Evolutionary conservation across 1,140 invertebrate genomes (phyloP).

Genomic region (Drosophila bocqueti): DNA sequence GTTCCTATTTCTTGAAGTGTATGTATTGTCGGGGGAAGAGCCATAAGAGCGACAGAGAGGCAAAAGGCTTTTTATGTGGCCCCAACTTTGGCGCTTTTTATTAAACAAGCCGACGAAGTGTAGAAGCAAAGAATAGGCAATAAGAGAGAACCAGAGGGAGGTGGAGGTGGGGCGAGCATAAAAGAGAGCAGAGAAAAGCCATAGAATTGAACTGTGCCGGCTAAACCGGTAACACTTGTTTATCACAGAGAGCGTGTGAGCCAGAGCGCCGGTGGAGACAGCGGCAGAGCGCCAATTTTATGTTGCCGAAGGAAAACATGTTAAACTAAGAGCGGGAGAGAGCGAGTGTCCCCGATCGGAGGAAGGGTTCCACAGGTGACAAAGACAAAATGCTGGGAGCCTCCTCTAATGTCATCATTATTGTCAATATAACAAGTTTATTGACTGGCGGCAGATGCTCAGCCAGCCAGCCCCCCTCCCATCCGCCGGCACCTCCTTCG

Average conservation of each 20-base stretch:
- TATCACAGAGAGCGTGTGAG: conserved; percentile 40
- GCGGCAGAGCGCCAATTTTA: conserved; percentile 9
- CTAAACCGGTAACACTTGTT: conserved; percentile 83
- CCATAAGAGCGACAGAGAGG: conserved; percentile 5
- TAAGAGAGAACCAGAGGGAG: not conserved
- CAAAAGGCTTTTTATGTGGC: conserved; percentile 65
- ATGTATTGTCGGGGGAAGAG: not conserved
- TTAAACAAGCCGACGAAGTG: conserved; percentile 76
- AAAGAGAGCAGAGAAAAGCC: conserved; percentile 55
- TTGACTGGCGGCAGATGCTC: conserved; percentile 51
- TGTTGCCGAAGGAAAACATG: conserved; percentile 46
- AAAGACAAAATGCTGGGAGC: conserved; percentile 63
- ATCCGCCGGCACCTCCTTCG: not conserved
- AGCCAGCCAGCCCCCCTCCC: not conserved
- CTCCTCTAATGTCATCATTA: conserved; percentile 79
- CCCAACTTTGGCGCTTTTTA: conserved; percentile 80
- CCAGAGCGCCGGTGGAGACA: conserved; percentile 15
- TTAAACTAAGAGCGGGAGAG: conserved; percentile 39
- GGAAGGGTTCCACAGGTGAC: conserved; percentile 65
- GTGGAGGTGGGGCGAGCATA: conserved; percentile 21
- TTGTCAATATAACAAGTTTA: conserved; percentile 84
- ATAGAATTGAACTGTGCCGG: conserved; percentile 64
- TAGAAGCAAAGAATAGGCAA: conserved; percentile 27
- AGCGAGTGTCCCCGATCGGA: conserved; percentile 28
- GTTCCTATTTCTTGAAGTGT: conserved; percentile 2